Evolutionary conservation across 2,797 vertebrate genomes (phyloP).

Genomic region (Falco naumanni): DNA sequence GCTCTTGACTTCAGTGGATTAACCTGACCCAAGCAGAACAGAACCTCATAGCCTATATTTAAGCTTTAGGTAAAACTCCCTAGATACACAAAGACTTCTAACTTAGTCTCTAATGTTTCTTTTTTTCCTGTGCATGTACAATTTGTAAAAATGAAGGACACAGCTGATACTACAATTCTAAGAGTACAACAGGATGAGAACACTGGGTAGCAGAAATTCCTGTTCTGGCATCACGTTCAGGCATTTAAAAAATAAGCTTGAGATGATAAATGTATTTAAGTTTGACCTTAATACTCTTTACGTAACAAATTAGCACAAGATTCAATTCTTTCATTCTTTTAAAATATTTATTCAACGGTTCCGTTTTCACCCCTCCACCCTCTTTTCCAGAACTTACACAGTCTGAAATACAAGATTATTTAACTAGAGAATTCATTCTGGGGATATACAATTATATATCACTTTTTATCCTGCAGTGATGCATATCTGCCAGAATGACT

Average conservation of each 20-base stretch:
- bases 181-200: background rate
- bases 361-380: background rate
- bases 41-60: background rate
- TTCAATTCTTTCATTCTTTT: background rate
- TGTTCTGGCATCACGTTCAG: background rate
- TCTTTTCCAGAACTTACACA: background rate
- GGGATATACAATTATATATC: background rate
- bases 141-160: background rate
- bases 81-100: background rate
- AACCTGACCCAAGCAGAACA: background rate
- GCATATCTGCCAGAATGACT: slow-evolving; percentile 37
- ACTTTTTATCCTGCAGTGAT: background rate
- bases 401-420: background rate
- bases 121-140: background rate
- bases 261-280: background rate
- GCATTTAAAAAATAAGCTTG: background rate
- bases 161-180: background rate
- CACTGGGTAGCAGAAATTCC: background rate
- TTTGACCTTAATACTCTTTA: background rate
- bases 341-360: background rate
- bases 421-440: background rate
- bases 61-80: background rate
- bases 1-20: background rate
- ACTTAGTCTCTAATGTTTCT: background rate
- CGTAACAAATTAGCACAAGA: background rate